Conservation (phyloP, 2,888 invertebrate genomes). For the Neoitamus cyanurus region DNA sequence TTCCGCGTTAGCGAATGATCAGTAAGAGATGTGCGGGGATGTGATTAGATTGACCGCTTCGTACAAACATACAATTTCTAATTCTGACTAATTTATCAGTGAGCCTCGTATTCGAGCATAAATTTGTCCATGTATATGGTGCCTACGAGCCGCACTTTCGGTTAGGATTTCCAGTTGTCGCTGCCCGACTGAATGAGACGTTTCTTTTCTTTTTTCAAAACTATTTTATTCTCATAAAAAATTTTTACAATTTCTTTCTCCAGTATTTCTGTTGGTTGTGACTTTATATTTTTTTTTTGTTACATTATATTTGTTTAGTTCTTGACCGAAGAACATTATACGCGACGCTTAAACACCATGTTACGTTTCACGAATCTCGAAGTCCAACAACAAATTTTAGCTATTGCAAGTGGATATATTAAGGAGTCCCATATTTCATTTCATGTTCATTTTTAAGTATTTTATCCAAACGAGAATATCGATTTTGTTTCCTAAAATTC, state of each 20-base stretch:
- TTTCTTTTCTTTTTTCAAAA: slow-evolving; percentile 42
- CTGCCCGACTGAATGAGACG: background rate
- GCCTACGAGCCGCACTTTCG: background rate
- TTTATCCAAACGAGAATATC: slow-evolving; percentile 18
- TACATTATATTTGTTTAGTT: slow-evolving; percentile 7
- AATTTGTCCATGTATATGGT: background rate
- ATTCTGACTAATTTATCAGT: background rate
- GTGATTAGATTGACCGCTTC: background rate
- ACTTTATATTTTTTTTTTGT: slow-evolving; percentile 26
- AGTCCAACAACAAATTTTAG: slow-evolving; percentile 17
- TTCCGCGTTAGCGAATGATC: background rate
- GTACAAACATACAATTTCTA: background rate
- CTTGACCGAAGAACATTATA: background rate
- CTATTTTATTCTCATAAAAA: slow-evolving; percentile 42
- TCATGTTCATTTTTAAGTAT: slow-evolving; percentile 5
- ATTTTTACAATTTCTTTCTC: slow-evolving; percentile 41
- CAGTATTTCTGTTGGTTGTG: slow-evolving; percentile 22
- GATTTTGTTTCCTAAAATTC: slow-evolving; percentile 18
- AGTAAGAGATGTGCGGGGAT: background rate
- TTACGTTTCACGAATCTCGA: slow-evolving; percentile 3
- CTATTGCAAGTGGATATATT: slow-evolving; percentile 14
- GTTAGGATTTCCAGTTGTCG: background rate
- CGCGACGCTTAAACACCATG: slow-evolving; percentile 1
- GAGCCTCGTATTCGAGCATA: background rate
- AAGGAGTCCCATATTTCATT: slow-evolving; percentile 15